A percentile compares a stretch with the other conserved stretches of the same genome.
Evolutionary conservation across 2,797 vertebrate genomes (phyloP).

Genomic region (Cygnus olor): DNA sequence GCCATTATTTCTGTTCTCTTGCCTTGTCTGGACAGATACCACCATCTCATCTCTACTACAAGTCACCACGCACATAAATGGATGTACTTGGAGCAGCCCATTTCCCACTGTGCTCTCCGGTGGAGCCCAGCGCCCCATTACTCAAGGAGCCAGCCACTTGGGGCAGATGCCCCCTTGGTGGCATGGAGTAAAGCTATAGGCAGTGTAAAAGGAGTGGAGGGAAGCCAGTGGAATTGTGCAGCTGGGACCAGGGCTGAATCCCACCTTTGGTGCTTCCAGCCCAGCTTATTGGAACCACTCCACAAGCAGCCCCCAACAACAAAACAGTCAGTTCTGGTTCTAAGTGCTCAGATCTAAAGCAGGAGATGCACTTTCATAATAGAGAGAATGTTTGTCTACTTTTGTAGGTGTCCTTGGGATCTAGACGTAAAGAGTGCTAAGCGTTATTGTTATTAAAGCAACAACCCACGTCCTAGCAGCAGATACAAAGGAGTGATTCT

Average conservation of each 20-base stretch:
- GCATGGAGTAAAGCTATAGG: background rate
- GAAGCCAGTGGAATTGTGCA: background rate
- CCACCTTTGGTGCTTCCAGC: background rate
- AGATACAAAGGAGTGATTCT: slow-evolving; percentile 49
- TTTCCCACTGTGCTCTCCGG: background rate
- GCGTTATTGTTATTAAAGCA: slow-evolving; percentile 54
- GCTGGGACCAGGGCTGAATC: background rate
- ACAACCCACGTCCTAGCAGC: slow-evolving; percentile 34
- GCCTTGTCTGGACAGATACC: background rate
- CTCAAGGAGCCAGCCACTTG: background rate
- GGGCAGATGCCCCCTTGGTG: background rate
- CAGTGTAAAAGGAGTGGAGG: background rate
- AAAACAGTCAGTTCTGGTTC: background rate
- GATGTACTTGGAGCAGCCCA: background rate
- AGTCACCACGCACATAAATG: accelerated
- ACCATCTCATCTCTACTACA: background rate
- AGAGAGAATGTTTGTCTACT: background rate
- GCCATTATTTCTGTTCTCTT: background rate
- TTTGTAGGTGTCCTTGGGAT: slow-evolving; percentile 54
- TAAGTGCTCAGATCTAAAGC: background rate
- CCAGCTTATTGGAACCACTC: background rate
- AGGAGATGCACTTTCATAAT: background rate
- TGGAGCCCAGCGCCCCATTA: background rate
- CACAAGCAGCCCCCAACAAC: background rate
- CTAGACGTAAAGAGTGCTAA: slow-evolving; percentile 15